These are phyloP conservation scores for Resseliella maxima DNA, from an alignment of 2,888 invertebrate genomes.

Conservation along the genomic window DNA sequence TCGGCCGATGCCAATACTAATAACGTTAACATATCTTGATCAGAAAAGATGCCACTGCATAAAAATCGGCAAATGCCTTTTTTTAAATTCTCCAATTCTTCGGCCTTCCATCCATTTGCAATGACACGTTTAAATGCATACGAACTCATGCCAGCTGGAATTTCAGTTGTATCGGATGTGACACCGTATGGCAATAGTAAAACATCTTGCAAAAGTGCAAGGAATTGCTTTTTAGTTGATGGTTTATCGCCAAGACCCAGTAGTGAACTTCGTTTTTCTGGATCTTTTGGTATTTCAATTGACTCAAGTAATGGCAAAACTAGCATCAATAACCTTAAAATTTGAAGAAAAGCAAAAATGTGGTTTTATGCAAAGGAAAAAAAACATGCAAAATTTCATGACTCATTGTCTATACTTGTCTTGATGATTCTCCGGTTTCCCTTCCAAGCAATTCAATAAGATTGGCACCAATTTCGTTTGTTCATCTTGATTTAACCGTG, in stretches of 20 bases:
- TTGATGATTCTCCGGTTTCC: constrained; percentile 84
- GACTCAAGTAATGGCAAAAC: constrained; percentile 83
- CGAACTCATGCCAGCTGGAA: constrained; percentile 83
- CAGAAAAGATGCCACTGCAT: constrained; percentile 79
- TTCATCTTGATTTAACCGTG: constrained; percentile 79
- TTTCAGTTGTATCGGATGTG: constrained; percentile 64
- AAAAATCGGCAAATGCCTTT: constrained; percentile 85
- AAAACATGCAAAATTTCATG: too few species aligned
- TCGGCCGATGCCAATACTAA: constrained; percentile 89
- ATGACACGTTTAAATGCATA: constrained; percentile 81
- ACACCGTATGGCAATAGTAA: constrained; percentile 82
- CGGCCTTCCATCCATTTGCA: constrained; percentile 78
- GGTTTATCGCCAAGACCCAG: constrained; percentile 81
- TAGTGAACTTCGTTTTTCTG: constrained; percentile 72
- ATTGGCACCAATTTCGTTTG: constrained; percentile 81
- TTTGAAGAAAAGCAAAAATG: constrained; percentile 63
- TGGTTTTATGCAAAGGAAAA: too few species aligned
- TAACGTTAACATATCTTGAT: constrained; percentile 79
- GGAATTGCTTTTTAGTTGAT: constrained; percentile 68
- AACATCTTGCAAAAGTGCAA: constrained; percentile 84
- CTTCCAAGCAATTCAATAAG: constrained; percentile 81
- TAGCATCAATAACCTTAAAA: constrained; percentile 83
- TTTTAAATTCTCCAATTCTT: constrained; percentile 84
- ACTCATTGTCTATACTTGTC: too few species aligned
- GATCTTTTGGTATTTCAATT: constrained; percentile 73